Percentiles rank a stretch among this genome's conserved stretches.
These are phyloP conservation scores for Volucella inanis DNA, from an alignment of 2,888 invertebrate genomes.

Conservation along the genomic window DNA sequence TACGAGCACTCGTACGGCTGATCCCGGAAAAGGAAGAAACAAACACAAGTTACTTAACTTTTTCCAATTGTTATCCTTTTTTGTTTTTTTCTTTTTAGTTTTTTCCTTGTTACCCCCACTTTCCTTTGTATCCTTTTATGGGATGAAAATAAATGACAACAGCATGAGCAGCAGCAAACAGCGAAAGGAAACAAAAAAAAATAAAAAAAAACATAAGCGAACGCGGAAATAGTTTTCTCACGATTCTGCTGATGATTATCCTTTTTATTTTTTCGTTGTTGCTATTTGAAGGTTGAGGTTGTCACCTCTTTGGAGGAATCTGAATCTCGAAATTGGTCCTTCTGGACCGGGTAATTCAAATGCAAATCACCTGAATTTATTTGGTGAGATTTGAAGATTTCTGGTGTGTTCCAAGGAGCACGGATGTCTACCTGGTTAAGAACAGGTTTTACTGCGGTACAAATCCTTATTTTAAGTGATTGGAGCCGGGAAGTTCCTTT, in stretches of 20 bases:
- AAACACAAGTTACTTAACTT: slow-evolving; percentile 71
- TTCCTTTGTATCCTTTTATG: slow-evolving; percentile 44
- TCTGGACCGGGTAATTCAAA: slow-evolving; percentile 71
- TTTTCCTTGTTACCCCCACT: slow-evolving; percentile 57
- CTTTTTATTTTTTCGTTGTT: slow-evolving; percentile 37
- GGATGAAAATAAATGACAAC: slow-evolving; percentile 27
- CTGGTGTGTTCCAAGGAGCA: slow-evolving; percentile 17
- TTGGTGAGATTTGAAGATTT: slow-evolving; percentile 33
- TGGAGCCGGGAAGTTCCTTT: slow-evolving; percentile 26
- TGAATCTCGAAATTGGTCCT: slow-evolving; percentile 58
- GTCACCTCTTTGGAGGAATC: slow-evolving; percentile 58
- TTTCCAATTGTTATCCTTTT: slow-evolving; percentile 59
- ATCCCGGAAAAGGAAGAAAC: slow-evolving; percentile 62
- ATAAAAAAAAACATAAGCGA: slow-evolving; percentile 67
- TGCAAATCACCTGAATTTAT: slow-evolving; percentile 67
- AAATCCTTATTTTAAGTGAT: slow-evolving; percentile 21
- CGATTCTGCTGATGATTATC: slow-evolving; percentile 66
- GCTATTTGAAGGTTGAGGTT: slow-evolving; percentile 53
- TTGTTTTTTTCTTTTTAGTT: slow-evolving; percentile 59
- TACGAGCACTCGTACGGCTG: not conserved
- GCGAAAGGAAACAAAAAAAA: slow-evolving; percentile 19
- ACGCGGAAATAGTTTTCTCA: slow-evolving; percentile 74
- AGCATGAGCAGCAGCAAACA: slow-evolving; percentile 23
- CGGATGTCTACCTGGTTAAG: slow-evolving; percentile 9
- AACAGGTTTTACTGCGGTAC: slow-evolving; percentile 57